Percentiles rank a stretch among this genome's conserved stretches.
These are phyloP conservation scores for Chiloscyllium plagiosum DNA, from an alignment of 2,113 vertebrate genomes.

Conservation along the genomic window DNA sequence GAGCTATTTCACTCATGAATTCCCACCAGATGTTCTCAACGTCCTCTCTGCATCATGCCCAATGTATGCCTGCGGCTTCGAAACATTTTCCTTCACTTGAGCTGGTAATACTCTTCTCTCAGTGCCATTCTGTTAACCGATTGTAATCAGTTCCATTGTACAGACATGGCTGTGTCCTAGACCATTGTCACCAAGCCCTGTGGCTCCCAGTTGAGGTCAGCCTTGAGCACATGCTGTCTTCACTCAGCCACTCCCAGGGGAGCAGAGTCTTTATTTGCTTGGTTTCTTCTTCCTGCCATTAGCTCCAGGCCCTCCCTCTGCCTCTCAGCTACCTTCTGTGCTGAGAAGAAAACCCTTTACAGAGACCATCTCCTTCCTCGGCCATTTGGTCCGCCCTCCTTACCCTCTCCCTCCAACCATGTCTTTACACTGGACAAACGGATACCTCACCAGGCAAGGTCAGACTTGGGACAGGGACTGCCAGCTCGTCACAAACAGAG, in stretches of 20 bases:
- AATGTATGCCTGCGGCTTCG: background rate
- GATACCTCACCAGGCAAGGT: background rate
- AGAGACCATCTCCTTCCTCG: background rate
- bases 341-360: background rate
- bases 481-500: no score
- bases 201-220: background rate
- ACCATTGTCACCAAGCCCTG: background rate
- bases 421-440: background rate
- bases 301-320: background rate
- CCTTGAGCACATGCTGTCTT: background rate
- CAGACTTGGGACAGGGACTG: no score
- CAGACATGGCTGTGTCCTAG: background rate
- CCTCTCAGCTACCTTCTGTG: background rate
- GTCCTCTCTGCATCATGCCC: background rate
- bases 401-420: background rate
- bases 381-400: background rate
- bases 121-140: background rate
- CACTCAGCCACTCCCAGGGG: background rate
- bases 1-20: background rate
- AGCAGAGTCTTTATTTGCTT: background rate
- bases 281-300: background rate
- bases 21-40: background rate
- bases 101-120: background rate
- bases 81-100: background rate
- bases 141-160: background rate